These are phyloP conservation scores for Lysandra bellargus DNA, from an alignment of 2,888 invertebrate species.

Conservation along the genomic window DNA sequence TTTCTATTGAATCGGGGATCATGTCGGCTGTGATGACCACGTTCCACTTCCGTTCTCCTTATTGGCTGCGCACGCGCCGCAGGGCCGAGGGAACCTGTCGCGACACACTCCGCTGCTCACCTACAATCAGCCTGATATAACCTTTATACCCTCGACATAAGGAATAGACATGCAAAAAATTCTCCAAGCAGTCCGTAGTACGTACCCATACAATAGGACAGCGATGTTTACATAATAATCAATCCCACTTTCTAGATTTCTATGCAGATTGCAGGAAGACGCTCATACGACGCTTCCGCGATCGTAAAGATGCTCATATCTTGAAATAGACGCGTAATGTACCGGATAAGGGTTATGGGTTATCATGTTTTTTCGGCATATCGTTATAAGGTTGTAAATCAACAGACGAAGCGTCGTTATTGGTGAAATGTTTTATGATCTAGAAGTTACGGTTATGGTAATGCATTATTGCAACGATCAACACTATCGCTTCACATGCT, in stretches of 20 bases:
- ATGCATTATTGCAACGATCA: neutral
- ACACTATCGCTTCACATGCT: neutral
- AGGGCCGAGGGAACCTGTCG: conserved; percentile 63
- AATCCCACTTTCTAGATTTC: conserved; percentile 23
- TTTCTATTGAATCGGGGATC: neutral
- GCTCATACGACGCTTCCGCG: conserved; percentile 15
- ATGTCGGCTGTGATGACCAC: conserved; percentile 48
- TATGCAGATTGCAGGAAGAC: conserved; percentile 29
- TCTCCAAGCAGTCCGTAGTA: neutral
- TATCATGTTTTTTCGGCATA: conserved; percentile 20
- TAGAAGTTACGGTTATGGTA: neutral
- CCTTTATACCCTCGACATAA: neutral
- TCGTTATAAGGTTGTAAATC: neutral
- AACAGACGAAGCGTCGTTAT: neutral
- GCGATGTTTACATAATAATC: conserved; percentile 25
- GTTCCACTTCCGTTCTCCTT: conserved; percentile 65
- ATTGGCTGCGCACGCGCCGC: conserved; percentile 56
- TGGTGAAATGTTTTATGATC: neutral
- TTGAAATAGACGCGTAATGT: conserved; percentile 21
- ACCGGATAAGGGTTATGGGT: conserved; percentile 29
- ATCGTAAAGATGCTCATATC: conserved; percentile 24
- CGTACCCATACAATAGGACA: conserved; percentile 30
- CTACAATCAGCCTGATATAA: conserved; percentile 34
- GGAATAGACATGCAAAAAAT: neutral
- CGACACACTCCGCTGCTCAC: conserved; percentile 66